These are phyloP conservation scores for Patella caerulea DNA, from an alignment of 2,888 invertebrate genomes.

Conservation along the genomic window DNA sequence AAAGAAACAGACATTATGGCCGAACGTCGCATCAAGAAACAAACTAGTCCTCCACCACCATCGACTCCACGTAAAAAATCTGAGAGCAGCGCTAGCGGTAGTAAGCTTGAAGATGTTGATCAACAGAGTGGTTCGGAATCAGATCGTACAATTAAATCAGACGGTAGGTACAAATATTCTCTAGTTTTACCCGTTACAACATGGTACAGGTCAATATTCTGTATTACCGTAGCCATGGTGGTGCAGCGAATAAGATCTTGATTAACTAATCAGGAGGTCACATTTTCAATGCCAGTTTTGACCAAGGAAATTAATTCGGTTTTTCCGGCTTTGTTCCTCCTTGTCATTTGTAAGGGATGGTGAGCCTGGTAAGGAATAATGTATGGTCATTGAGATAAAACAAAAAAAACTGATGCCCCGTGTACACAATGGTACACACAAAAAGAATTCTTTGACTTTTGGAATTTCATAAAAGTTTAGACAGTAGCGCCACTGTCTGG, in stretches of 20 bases:
- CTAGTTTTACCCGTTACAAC: neutral
- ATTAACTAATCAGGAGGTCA: slow-evolving; percentile 23
- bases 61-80: neutral
- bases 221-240: slow-evolving; percentile 25
- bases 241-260: slow-evolving; percentile 22
- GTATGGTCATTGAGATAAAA: too few species aligned
- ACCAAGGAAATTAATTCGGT: too few species aligned
- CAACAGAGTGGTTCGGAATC: slow-evolving; percentile 35
- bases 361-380: too few species aligned
- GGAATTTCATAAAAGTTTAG: too few species aligned
- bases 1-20: slow-evolving; percentile 49
- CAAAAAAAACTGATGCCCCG: too few species aligned
- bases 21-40: slow-evolving; percentile 34
- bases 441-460: too few species aligned
- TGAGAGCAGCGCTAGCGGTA: neutral
- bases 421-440: too few species aligned
- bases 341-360: too few species aligned
- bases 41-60: neutral
- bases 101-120: slow-evolving; percentile 8
- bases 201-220: neutral
- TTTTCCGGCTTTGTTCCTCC: too few species aligned
- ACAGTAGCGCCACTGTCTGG: too few species aligned
- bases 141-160: slow-evolving; percentile 29
- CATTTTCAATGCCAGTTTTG: too few species aligned
- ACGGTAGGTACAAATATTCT: slow-evolving; percentile 31